These are phyloP conservation scores for Saxidomus purpurata DNA, from an alignment of 1,140 invertebrate genomes.

Conservation along the genomic window DNA sequence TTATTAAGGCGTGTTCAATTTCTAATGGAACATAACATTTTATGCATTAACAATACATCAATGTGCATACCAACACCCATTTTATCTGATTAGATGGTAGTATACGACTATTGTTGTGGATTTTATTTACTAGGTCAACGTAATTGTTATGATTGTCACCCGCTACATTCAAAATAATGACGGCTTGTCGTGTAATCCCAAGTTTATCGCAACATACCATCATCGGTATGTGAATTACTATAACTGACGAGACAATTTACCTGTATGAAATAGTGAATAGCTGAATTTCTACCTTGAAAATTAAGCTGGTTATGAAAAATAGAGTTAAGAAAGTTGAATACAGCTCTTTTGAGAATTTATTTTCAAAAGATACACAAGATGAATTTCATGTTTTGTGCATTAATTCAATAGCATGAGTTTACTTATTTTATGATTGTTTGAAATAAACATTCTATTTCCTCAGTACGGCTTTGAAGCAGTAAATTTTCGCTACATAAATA, in stretches of 20 bases:
- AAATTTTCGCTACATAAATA: neutral
- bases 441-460: too few relatives aligned
- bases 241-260: neutral
- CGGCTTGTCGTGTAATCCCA: neutral
- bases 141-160: neutral
- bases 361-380: too few relatives aligned
- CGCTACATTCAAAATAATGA: neutral
- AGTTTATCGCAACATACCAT: neutral
- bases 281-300: neutral
- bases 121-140: constrained; percentile 2
- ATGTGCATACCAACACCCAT: neutral
- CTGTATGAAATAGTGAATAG: neutral
- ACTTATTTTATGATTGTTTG: too few relatives aligned
- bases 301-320: neutral
- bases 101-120: neutral
- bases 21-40: neutral
- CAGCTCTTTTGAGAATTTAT: too few relatives aligned
- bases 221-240: constrained; percentile 7
- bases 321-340: too few relatives aligned
- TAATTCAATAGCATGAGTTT: too few relatives aligned
- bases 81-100: neutral
- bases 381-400: too few relatives aligned
- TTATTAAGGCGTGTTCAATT: constrained; percentile 1
- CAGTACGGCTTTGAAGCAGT: too few relatives aligned
- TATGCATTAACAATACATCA: neutral